Evolutionary conservation across 23 tunicate genomes (phyloP), one percentile per base, ranked within the genome.

Genomic region (Pegea sp.): DNA sequence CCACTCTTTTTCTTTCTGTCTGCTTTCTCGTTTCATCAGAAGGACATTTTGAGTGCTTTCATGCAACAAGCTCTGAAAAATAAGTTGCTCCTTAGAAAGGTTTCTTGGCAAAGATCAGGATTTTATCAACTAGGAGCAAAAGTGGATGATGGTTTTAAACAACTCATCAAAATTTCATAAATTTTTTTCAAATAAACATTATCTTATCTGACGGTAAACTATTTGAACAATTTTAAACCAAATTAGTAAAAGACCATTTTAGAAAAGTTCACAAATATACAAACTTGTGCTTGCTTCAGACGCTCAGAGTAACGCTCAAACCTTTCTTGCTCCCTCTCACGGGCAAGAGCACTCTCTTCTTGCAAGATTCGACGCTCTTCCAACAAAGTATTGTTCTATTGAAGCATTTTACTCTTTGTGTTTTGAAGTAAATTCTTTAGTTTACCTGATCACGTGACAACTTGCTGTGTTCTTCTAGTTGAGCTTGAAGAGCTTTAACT

Each of bases 401-500:
- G 19, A 11, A 13, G 19, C 56, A 59, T 42, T 38, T 38, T 11
- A 38, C 16, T 8, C 13, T 38, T 38, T 38, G 16, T 8, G 13
- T 38, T 38, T 8, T 38, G 13, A 38, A 38, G 11, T 38, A 38
- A 38, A 8, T 8, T 38, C 16, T 38, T 38, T 38, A 38, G 16
- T 38, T 38, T 48, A 69, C 70, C 63, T 86, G 96, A 46, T 86
- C 96, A 52, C 69, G 57, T 25, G 96, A 66, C 21, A 86, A 64
- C 43, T 64, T 68, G 11, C 72, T 75, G 33, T 86, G 96, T 59
- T 86, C 96, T 53, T 74, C 86, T 23, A 86, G 69, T 32, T 86
- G 96, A 0, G 77, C 77, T 63, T 75, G 86, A n/a, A 86, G 46
- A 11, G 96, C 96, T 59, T 86, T 86, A 3, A 86, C 76, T 30